Evolutionary conservation across 2,888 invertebrate genomes (phyloP).

Genomic region (Caenorhabditis sp.): DNA sequence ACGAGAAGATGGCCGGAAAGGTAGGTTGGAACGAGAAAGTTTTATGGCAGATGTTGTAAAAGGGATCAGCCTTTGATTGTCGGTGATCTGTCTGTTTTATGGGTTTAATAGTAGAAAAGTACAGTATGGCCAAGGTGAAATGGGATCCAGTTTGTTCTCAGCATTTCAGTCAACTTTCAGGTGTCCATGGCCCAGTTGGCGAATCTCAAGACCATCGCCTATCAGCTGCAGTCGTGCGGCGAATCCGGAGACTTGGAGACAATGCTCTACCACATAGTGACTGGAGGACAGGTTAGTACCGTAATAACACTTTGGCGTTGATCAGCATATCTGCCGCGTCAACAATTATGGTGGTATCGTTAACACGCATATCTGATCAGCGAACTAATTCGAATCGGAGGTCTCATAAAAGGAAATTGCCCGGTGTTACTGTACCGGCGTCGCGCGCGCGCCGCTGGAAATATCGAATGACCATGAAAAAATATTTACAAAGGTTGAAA

Average conservation of each 20-base stretch:
- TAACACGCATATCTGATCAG: slow-evolving; percentile 36
- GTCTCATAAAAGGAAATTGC: too few species aligned
- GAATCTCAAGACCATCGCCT: slow-evolving; percentile 67
- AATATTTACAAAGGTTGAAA: too few species aligned
- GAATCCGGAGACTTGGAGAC: slow-evolving; percentile 58
- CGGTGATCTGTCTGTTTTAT: slow-evolving; percentile 11
- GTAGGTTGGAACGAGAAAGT: slow-evolving; percentile 8
- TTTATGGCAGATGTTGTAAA: slow-evolving; percentile 3
- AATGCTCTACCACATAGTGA: slow-evolving; percentile 67
- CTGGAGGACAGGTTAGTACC: slow-evolving; percentile 72
- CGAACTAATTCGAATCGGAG: slow-evolving; percentile 11
- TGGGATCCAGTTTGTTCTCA: not conserved
- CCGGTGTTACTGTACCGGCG: not conserved
- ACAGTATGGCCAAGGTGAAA: not conserved
- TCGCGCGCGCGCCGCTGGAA: not conserved
- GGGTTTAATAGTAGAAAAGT: not conserved
- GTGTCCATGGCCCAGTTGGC: slow-evolving; percentile 66
- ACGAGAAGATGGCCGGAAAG: slow-evolving; percentile 26
- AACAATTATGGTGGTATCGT: slow-evolving; percentile 24
- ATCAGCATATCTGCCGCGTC: not conserved
- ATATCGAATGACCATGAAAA: not conserved
- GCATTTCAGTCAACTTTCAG: slow-evolving; percentile 22
- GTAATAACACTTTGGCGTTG: not conserved
- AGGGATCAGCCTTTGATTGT: slow-evolving; percentile 13
- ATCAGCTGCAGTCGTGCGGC: slow-evolving; percentile 30